phyloP scores from a whole-genome alignment of 2,113 vertebrate species.

The Sialia sialis region DNA sequence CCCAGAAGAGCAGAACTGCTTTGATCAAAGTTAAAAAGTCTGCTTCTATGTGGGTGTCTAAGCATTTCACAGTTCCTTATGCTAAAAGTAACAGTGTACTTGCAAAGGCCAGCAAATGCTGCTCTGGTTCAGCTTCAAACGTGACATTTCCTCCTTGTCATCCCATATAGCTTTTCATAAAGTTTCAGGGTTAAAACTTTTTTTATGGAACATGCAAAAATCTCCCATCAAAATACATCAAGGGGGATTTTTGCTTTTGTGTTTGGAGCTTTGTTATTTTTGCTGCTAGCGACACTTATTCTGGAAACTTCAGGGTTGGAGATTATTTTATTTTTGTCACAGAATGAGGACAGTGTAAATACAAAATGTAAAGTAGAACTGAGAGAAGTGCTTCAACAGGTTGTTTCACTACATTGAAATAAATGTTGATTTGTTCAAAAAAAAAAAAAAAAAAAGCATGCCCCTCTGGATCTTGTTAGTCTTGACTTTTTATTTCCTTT shows the following conservation, averaged over 20 bases:
- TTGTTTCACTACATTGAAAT: conserved; percentile 48
- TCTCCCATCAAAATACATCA: neutral
- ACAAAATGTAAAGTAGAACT: conserved; percentile 56
- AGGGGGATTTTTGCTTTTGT: conserved; percentile 11
- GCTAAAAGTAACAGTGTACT: conserved; percentile 53
- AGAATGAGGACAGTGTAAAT: conserved; percentile 51
- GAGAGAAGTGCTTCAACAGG: conserved; percentile 30
- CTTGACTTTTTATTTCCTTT: conserved; percentile 46
- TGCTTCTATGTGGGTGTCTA: conserved; percentile 40
- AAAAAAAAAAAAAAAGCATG: conserved; percentile 28
- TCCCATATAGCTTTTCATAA: neutral
- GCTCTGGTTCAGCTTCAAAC: conserved; percentile 38
- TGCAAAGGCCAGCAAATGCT: conserved; percentile 48
- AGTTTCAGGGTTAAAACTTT: conserved; percentile 42
- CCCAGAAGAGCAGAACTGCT: conserved; percentile 27
- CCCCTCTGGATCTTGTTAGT: conserved; percentile 49
- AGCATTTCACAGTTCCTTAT: conserved; percentile 48
- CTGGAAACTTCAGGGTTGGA: conserved; percentile 27
- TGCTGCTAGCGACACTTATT: conserved; percentile 31
- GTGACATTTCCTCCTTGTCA: neutral
- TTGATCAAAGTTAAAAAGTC: conserved; percentile 30
- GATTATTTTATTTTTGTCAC: conserved; percentile 45
- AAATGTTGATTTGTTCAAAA: conserved; percentile 56
- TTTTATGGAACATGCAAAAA: neutral
- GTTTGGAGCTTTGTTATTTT: conserved; percentile 35